A percentile compares a stretch with the other conserved stretches of the same genome.
phyloP scores from a whole-genome alignment of 1,140 invertebrate species.

The Littorina saxatilis region DNA sequence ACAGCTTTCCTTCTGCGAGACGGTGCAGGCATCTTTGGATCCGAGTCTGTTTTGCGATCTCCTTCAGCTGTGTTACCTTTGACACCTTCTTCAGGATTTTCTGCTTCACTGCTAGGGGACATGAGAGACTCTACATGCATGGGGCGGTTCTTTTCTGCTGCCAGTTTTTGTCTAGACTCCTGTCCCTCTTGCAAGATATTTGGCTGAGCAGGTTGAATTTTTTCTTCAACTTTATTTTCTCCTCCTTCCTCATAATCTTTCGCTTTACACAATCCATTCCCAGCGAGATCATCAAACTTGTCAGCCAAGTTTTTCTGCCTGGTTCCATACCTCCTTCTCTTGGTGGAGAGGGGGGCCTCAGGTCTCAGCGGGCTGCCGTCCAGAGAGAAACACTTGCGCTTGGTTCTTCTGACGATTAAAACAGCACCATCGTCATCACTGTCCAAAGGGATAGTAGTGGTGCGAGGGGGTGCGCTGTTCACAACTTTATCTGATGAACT shows the following conservation, averaged over 20 bases:
- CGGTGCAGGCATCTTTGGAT: neutral
- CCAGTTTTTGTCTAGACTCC: neutral
- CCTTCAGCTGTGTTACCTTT: no score
- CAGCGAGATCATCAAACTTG: constrained; percentile 3
- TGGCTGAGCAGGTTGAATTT: neutral
- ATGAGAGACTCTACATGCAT: no score
- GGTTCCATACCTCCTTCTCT: neutral
- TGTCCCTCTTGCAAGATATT: neutral
- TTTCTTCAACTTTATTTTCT: neutral
- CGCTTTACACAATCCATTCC: no score
- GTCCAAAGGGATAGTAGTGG: constrained; percentile 1
- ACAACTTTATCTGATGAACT: neutral
- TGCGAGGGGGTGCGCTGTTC: constrained; percentile 21
- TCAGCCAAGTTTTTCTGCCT: neutral
- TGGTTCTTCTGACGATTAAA: constrained; percentile 37
- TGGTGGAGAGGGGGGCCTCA: neutral
- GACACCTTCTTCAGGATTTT: no score
- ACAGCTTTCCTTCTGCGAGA: neutral
- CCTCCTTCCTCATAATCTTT: no score
- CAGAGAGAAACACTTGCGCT: constrained; percentile 54
- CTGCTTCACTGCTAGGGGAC: no score
- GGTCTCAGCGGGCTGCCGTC: constrained; percentile 38
- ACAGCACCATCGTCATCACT: constrained; percentile 38
- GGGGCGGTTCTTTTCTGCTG: no score
- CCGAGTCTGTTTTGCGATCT: no score